Percentiles rank a stretch among this genome's conserved stretches.
Conservation (phyloP, 2,113 vertebrate genomes). For the Clarias magur region DNA sequence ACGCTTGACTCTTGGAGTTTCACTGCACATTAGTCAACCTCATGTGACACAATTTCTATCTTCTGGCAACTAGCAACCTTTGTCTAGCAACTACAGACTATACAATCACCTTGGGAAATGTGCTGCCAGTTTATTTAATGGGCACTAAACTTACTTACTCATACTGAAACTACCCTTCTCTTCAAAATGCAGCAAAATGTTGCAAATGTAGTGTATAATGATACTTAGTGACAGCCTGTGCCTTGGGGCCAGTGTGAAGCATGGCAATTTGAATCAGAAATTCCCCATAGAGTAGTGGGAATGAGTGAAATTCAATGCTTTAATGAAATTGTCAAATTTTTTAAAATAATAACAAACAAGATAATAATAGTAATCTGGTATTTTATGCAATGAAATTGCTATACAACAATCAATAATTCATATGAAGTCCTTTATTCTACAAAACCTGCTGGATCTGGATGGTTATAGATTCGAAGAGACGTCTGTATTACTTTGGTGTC, state of each 20-base stretch:
- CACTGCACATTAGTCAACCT: background rate
- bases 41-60: background rate
- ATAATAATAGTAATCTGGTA: too few relatives aligned
- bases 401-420: too few relatives aligned
- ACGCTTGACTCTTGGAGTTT: background rate
- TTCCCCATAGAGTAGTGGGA: background rate
- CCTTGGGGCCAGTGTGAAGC: background rate
- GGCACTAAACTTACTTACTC: conserved; percentile 6
- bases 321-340: background rate
- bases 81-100: background rate
- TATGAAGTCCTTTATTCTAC: too few relatives aligned
- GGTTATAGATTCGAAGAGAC: too few relatives aligned
- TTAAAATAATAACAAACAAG: too few relatives aligned
- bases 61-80: conserved; percentile 3
- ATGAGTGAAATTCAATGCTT: background rate
- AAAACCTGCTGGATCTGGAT: too few relatives aligned
- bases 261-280: background rate
- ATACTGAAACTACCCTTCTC: background rate
- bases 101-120: conserved; percentile 21
- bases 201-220: conserved; percentile 5
- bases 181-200: conserved; percentile 1
- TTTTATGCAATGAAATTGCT: too few relatives aligned
- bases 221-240: background rate
- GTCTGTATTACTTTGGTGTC: too few relatives aligned
- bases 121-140: conserved; percentile 5